These are phyloP conservation scores for Oscheius onirici DNA, from an alignment of 2,888 invertebrate species.

Conservation along the genomic window DNA sequence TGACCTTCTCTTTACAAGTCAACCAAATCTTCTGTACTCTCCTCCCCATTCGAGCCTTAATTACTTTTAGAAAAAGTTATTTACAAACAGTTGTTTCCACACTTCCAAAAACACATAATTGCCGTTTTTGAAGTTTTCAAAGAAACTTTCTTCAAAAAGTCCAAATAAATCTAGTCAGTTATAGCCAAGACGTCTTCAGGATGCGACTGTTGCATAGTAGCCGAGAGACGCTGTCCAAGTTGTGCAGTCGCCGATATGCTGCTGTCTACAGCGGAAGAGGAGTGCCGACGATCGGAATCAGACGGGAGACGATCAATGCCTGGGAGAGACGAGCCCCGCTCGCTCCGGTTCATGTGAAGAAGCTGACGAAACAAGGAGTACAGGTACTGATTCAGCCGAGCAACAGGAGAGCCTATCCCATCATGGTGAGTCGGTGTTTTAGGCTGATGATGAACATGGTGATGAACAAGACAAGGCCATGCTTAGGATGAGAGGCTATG, in stretches of 20 bases:
- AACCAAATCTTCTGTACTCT: too few species aligned
- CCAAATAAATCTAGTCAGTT: too few species aligned
- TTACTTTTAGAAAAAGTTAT: too few species aligned
- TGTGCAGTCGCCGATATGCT: not conserved
- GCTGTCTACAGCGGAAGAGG: conserved; percentile 34
- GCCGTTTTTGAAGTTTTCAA: too few species aligned
- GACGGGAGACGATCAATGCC: conserved; percentile 75
- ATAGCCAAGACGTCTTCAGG: not conserved
- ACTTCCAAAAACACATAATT: too few species aligned
- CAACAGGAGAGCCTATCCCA: conserved; percentile 94
- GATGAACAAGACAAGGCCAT: too few species aligned
- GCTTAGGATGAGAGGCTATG: too few species aligned
- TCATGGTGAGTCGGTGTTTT: conserved; percentile 79
- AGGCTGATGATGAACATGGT: too few species aligned
- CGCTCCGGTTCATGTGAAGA: conserved; percentile 88
- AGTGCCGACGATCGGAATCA: conserved; percentile 58
- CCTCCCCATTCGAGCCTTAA: too few species aligned
- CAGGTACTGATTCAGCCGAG: conserved; percentile 98
- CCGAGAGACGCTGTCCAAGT: not conserved
- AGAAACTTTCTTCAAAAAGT: too few species aligned
- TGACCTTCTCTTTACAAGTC: too few species aligned
- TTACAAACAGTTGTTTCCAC: too few species aligned
- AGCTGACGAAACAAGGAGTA: conserved; percentile 86
- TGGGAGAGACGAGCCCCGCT: conserved; percentile 87
- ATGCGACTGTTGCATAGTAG: conserved; percentile 14